Evolutionary conservation across 92 coral and sea anemone genomes (phyloP), one percentile per base, ranked within the genome.

Genomic region (Porites divaricata): DNA sequence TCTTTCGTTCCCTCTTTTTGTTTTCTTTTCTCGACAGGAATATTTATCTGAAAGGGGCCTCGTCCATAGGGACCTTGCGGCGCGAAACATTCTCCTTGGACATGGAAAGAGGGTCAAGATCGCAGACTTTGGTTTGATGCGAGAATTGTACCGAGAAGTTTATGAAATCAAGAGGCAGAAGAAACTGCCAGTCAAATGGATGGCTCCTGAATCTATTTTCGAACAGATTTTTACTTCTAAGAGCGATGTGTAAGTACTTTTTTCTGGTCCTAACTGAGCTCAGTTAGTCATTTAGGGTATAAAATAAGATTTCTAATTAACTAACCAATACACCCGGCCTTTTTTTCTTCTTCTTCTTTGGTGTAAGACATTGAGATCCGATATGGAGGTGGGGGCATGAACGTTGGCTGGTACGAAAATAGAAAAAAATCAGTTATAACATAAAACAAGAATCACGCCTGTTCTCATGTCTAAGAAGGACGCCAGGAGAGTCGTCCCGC

Each of bases 91-190:
- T 70, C 75, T 70, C 56, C 24, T 70, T 3, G 75, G 57, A 70
- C 75, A 70, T n/a, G 24, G 75, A 2, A 70, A 70, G 19, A 14
- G 10, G 5, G 14, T 66, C 35, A 66, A 66, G 35, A 66, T 66
- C 25, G 76, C 56, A 71, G 76, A 74, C 65, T 74, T 74, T 20
- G 78, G 78, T 57, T 74, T 74, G 64, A 74, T 74, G 78, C 45
- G 78, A 21, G 64, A 74, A 53, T 1, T 57, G 6, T 57, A 74
- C 24, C 66, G 59, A 35, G 69, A 76, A 13, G 68, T 58, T 11
- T 76, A 76, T 19, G 67, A 24, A 21, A 53, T 58, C 2, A 21
- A 76, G 25, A 58, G 28, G 23, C 80, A 76, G 80, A 76, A 25
- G 26, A 76, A 76, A 76, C 67, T 76, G 68, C 80, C 80, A 57